These are phyloP conservation scores for Panagrolaimus sp. DNA, from an alignment of 1,140 invertebrate species.

Conservation along the genomic window DNA sequence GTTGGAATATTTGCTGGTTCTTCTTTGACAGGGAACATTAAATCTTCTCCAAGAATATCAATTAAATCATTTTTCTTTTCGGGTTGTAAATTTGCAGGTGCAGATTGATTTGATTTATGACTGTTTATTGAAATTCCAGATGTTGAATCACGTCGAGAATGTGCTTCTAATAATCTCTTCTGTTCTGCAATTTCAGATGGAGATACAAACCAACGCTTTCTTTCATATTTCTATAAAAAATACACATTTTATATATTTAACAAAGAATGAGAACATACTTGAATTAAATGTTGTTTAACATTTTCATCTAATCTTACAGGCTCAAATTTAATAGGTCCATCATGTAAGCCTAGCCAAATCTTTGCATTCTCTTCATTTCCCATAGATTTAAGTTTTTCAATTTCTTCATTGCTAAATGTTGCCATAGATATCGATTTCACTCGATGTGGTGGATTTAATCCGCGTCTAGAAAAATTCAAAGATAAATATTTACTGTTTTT, in stretches of 20 bases:
- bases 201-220: slow-evolving; percentile 25
- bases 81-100: slow-evolving; percentile 25
- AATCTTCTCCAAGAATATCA: not conserved
- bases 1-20: not conserved
- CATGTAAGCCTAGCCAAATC: slow-evolving; percentile 39
- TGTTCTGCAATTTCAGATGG: slow-evolving; percentile 22
- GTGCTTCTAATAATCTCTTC: slow-evolving; percentile 27
- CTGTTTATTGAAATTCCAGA: not conserved
- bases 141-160: slow-evolving; percentile 15
- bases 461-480: slow-evolving; percentile 73
- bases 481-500: not conserved
- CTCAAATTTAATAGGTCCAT: slow-evolving; percentile 33
- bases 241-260: not conserved
- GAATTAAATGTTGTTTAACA: slow-evolving; percentile 20
- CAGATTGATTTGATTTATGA: slow-evolving; percentile 32
- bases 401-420: slow-evolving; percentile 87
- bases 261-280: slow-evolving; percentile 4
- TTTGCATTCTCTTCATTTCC: slow-evolving; percentile 73
- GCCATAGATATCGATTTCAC: slow-evolving; percentile 99
- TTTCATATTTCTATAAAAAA: slow-evolving; percentile 31
- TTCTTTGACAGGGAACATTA: not conserved
- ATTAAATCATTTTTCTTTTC: too few relatives aligned
- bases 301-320: slow-evolving; percentile 30
- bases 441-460: slow-evolving; percentile 88
- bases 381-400: slow-evolving; percentile 78